phyloP scores from a whole-genome alignment of 2,797 vertebrate species.

The Ispidina picta region DNA sequence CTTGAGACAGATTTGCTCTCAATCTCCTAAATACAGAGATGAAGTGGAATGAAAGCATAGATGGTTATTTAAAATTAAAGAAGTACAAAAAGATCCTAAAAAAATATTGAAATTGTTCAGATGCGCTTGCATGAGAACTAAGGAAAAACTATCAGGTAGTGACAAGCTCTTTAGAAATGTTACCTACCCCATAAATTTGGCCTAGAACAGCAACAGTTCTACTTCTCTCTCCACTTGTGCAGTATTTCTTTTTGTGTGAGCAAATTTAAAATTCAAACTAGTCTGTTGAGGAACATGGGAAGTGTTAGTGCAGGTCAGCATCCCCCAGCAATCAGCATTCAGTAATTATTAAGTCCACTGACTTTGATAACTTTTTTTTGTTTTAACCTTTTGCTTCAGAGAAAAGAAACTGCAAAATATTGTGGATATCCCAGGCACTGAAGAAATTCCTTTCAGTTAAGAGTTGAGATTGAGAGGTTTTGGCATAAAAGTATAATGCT shows the following conservation, averaged over 20 bases:
- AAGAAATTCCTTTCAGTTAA: neutral
- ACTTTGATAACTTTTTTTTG: neutral
- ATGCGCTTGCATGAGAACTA: neutral
- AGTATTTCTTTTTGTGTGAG: neutral
- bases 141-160: neutral
- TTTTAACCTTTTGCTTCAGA: neutral
- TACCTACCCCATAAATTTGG: no score
- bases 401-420: neutral
- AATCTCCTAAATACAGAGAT: neutral
- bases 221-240: neutral
- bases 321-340: neutral
- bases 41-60: neutral
- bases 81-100: neutral
- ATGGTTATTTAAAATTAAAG: neutral
- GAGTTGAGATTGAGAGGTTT: neutral
- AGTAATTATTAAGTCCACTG: neutral
- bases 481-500: neutral
- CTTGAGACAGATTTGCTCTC: fast-evolving
- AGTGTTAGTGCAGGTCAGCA: neutral
- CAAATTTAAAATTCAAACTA: neutral
- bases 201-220: neutral
- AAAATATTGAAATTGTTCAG: neutral
- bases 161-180: neutral
- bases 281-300: neutral
- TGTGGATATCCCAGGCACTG: neutral